Evolutionary conservation across 2,888 invertebrate genomes (phyloP).

Genomic region (Nebria brevicollis): DNA sequence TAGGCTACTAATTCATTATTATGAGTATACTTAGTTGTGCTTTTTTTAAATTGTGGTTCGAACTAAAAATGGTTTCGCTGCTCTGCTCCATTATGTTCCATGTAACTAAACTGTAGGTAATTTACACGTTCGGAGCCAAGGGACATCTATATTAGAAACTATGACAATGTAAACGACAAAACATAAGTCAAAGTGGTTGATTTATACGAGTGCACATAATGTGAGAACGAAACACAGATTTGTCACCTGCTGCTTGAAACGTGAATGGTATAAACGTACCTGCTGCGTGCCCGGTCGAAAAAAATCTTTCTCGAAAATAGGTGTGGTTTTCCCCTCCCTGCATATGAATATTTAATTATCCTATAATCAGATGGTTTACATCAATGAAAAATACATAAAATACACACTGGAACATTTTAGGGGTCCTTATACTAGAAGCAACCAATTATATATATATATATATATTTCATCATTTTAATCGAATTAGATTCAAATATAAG

Average conservation of each 20-base stretch:
- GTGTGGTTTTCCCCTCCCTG: background rate
- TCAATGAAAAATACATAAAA: constrained; percentile 26
- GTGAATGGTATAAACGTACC: background rate
- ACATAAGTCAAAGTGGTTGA: constrained; percentile 7
- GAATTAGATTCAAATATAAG: no score
- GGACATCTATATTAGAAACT: constrained; percentile 15
- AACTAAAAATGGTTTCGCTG: no score
- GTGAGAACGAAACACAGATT: constrained; percentile 6
- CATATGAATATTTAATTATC: constrained; percentile 22
- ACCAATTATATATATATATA: no score
- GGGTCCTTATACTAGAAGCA: no score
- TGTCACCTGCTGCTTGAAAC: constrained; percentile 5
- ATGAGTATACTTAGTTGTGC: no score
- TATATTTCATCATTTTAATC: no score
- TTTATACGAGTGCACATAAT: background rate
- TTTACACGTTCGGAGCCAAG: background rate
- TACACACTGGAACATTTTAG: background rate
- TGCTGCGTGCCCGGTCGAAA: background rate
- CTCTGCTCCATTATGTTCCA: background rate
- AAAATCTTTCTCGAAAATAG: background rate
- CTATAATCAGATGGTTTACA: constrained; percentile 26
- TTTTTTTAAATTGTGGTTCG: no score
- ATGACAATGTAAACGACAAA: constrained; percentile 6
- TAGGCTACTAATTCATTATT: no score
- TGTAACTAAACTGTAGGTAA: background rate